Conservation (phyloP, 2,113 vertebrate genomes). For the Ellobius talpinus region DNA sequence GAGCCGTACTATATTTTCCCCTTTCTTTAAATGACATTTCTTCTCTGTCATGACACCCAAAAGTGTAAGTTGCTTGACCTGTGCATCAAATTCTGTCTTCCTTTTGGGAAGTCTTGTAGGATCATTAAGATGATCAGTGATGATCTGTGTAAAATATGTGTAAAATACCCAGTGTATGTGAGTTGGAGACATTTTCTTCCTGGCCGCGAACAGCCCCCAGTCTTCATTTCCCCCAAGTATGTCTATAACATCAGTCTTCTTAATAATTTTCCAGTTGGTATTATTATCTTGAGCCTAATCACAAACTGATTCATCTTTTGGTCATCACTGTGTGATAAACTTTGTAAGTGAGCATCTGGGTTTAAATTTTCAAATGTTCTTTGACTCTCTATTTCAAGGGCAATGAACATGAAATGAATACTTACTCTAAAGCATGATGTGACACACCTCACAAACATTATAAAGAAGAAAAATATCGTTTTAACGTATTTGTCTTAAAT, state of each 20-base stretch:
- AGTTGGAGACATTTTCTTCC: background rate
- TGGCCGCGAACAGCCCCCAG: background rate
- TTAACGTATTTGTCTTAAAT: conserved; percentile 76
- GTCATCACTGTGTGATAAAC: background rate
- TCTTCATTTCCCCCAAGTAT: background rate
- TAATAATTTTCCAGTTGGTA: background rate
- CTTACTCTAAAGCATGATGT: background rate
- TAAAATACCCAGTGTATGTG: background rate
- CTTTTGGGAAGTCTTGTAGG: background rate
- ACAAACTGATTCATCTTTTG: background rate
- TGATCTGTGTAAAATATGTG: rapidly evolving
- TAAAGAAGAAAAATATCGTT: conserved; percentile 46
- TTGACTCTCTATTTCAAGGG: background rate
- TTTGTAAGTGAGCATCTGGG: background rate
- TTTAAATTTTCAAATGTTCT: conserved; percentile 42
- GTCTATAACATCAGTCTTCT: background rate
- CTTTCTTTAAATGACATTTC: background rate
- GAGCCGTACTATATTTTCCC: background rate
- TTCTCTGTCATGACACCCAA: background rate
- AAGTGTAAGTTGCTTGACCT: background rate
- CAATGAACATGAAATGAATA: conserved; percentile 1
- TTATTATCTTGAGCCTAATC: background rate
- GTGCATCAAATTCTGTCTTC: background rate
- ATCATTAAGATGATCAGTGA: background rate
- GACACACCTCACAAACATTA: background rate